Percentiles rank a stretch among this genome's conserved stretches.
Conservation (phyloP, 2,113 vertebrate genomes). For the Quiscalus mexicanus region DNA sequence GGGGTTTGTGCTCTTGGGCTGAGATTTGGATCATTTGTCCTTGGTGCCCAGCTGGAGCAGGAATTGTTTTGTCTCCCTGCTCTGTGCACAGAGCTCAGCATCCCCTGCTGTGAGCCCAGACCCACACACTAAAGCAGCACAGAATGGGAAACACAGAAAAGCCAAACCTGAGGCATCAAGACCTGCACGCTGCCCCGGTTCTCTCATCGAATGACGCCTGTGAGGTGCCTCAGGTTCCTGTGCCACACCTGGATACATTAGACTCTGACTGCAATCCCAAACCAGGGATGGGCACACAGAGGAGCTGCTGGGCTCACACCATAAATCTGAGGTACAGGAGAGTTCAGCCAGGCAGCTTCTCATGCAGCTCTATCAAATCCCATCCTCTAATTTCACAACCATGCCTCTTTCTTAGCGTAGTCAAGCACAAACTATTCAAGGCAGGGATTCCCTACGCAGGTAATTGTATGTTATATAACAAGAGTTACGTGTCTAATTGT, state of each 20-base stretch:
- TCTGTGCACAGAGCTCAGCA: neutral
- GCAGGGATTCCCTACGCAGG: neutral
- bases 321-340: neutral
- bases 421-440: constrained; percentile 37
- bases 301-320: neutral
- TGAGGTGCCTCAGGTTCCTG: neutral
- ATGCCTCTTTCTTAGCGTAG: neutral
- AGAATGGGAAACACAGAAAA: neutral
- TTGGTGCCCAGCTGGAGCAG: neutral
- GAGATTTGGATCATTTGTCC: neutral
- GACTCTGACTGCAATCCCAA: neutral
- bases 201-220: fast-evolving
- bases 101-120: fast-evolving
- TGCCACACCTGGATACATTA: neutral
- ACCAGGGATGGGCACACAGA: neutral
- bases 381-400: neutral
- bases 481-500: neutral
- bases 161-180: neutral
- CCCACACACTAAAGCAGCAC: neutral
- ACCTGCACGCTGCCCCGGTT: neutral
- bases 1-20: neutral
- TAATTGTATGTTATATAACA: neutral
- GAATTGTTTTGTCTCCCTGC: neutral
- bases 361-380: neutral
- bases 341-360: neutral